These are phyloP conservation scores for Jacana jacana DNA, from an alignment of 2,113 vertebrate species.

Conservation along the genomic window DNA sequence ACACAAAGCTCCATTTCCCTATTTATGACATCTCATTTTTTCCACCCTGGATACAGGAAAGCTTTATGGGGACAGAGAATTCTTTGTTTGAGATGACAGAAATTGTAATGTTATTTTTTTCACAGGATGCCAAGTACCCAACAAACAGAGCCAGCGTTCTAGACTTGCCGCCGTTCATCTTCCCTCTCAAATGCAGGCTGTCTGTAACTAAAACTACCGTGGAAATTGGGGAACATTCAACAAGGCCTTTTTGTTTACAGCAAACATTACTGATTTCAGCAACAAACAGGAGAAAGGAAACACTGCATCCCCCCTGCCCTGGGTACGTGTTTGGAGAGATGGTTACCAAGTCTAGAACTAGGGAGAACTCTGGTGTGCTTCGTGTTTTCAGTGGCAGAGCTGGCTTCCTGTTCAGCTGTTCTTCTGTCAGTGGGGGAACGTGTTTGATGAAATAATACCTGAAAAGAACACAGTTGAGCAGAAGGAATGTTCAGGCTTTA, in stretches of 20 bases:
- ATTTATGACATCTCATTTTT: background rate
- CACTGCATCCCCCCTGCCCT: background rate
- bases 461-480: conserved; percentile 23
- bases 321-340: background rate
- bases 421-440: conserved; percentile 95
- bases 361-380: conserved; percentile 97
- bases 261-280: background rate
- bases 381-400: conserved; percentile 96
- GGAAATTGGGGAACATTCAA: background rate
- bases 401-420: conserved; percentile 96
- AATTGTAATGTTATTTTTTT: background rate
- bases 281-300: background rate
- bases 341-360: conserved; percentile 95
- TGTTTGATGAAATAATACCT: conserved; percentile 99
- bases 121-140: background rate
- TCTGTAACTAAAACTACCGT: background rate
- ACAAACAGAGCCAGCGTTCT: background rate
- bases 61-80: background rate
- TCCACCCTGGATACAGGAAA: background rate
- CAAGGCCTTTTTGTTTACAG: background rate
- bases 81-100: background rate
- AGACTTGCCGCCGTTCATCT: background rate
- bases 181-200: background rate
- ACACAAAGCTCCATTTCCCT: background rate
- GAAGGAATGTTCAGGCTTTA: background rate